Conservation (phyloP, 2,888 invertebrate genomes). For the Eupelmus urozonus region DNA sequence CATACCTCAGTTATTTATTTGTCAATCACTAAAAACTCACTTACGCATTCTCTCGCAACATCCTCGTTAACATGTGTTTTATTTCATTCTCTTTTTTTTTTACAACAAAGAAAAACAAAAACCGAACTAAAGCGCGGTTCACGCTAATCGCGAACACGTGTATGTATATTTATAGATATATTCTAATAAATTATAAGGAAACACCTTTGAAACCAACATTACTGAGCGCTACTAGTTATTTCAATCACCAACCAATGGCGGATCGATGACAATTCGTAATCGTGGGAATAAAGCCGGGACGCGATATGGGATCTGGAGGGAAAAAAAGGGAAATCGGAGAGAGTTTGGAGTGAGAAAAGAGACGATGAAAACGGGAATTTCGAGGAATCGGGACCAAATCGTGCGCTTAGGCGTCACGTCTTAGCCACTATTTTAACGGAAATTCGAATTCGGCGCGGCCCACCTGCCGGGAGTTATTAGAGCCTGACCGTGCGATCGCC, state of each 20-base stretch:
- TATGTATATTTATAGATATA: constrained; percentile 72
- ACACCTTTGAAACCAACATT: constrained; percentile 60
- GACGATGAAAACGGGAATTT: constrained; percentile 19
- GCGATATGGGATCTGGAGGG: constrained; percentile 17
- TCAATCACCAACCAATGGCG: constrained; percentile 44
- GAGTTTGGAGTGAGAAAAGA: neutral
- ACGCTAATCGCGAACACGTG: constrained; percentile 54
- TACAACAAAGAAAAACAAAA: constrained; percentile 59
- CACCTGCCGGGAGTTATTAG: constrained; percentile 45
- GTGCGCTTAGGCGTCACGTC: constrained; percentile 8
- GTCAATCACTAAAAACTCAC: constrained; percentile 29
- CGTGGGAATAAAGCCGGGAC: neutral
- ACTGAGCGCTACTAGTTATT: constrained; percentile 23
- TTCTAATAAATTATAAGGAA: constrained; percentile 71
- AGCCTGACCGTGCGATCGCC: constrained; percentile 41
- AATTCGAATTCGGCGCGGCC: constrained; percentile 28
- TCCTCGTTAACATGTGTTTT: constrained; percentile 18
- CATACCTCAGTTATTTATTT: constrained; percentile 53
- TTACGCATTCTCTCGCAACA: constrained; percentile 20
- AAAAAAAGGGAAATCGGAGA: constrained; percentile 49
- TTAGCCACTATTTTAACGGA: constrained; percentile 30
- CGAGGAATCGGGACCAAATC: constrained; percentile 1
- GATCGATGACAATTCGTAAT: neutral
- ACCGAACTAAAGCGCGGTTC: constrained; percentile 55
- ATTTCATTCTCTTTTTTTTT: constrained; percentile 15